Conservation (phyloP, 2,797 vertebrate species). For the Mareca strepera region DNA sequence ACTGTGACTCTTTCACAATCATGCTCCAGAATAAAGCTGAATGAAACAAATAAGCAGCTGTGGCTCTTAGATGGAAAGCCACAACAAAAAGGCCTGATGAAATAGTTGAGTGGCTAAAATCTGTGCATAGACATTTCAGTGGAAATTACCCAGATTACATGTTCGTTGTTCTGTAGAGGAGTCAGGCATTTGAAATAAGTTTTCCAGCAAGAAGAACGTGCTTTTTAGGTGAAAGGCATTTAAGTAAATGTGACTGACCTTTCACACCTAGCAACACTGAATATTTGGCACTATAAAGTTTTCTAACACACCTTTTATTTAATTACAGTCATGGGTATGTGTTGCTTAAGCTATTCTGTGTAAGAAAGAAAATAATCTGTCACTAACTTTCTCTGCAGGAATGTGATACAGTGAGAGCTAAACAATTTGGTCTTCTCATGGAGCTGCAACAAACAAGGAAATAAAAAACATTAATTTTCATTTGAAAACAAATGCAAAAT, state of each 20-base stretch:
- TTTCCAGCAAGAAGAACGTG: slow-evolving; percentile 19
- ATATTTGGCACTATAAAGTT: slow-evolving; percentile 29
- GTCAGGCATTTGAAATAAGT: slow-evolving; percentile 50
- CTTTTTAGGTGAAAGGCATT: slow-evolving; percentile 29
- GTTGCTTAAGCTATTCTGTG: background rate
- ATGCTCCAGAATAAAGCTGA: slow-evolving; percentile 45
- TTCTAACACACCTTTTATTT: slow-evolving; percentile 16
- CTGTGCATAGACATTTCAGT: slow-evolving; percentile 60
- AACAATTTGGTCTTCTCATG: background rate
- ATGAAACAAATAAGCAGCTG: slow-evolving; percentile 75
- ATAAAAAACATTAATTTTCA: background rate
- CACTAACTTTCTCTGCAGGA: background rate
- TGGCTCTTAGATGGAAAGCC: slow-evolving; percentile 63
- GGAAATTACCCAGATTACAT: slow-evolving; percentile 66
- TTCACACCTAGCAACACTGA: slow-evolving; percentile 11
- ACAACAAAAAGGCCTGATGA: slow-evolving; percentile 73
- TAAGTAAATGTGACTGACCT: slow-evolving; percentile 15
- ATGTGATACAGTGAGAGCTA: background rate
- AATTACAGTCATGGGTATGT: background rate
- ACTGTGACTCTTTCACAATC: slow-evolving; percentile 65
- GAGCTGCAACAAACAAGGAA: background rate
- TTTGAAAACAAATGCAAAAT: background rate
- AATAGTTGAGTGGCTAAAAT: slow-evolving; percentile 72
- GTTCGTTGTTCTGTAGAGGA: slow-evolving; percentile 37
- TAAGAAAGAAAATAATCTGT: background rate